These are phyloP conservation scores for Adelges cooleyi DNA, from an alignment of 1,140 invertebrate genomes.

Conservation along the genomic window DNA sequence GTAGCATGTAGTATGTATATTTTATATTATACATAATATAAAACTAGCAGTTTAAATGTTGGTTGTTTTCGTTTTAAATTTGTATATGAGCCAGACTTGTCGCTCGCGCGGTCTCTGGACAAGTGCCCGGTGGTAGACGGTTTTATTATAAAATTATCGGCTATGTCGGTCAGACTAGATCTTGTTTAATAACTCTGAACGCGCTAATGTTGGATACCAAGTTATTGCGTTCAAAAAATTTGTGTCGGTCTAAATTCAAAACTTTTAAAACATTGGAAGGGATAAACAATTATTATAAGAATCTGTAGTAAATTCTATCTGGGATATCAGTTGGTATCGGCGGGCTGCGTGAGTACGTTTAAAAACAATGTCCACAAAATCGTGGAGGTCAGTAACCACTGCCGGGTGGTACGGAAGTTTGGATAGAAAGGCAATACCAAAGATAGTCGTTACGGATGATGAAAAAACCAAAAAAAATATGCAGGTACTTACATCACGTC, in stretches of 20 bases:
- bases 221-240: neutral
- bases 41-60: slow-evolving; percentile 11
- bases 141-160: neutral
- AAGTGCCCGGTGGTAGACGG: neutral
- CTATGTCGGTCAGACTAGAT: neutral
- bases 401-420: neutral
- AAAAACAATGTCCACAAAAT: neutral
- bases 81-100: neutral
- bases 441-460: neutral
- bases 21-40: no score
- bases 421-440: slow-evolving; percentile 1
- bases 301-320: neutral
- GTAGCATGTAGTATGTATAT: no score
- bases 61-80: slow-evolving; percentile 6
- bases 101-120: slow-evolving; percentile 8
- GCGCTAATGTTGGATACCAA: neutral
- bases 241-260: slow-evolving; percentile 7
- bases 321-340: slow-evolving; percentile 2
- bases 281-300: neutral
- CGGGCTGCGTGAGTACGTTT: neutral
- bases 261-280: neutral
- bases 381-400: slow-evolving; percentile 3
- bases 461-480: neutral
- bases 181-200: slow-evolving; percentile 19
- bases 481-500: neutral